Evolutionary conservation across 2,797 vertebrate genomes (phyloP), one percentile per base, ranked within the genome.

Genomic region (Artibeus jamaicensis): DNA sequence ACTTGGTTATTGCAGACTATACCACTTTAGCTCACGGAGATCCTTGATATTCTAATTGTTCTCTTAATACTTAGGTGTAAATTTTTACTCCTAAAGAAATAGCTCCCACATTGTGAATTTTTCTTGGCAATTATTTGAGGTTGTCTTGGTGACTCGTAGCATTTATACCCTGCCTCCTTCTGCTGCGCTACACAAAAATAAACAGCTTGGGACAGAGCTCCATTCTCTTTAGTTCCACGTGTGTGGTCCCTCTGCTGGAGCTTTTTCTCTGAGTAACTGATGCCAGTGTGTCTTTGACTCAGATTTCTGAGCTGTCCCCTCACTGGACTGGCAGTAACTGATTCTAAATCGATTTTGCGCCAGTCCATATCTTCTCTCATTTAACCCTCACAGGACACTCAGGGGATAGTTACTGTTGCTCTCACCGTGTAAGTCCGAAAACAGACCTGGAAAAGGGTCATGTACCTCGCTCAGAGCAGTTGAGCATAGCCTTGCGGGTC

Each of bases 51-150:
- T 68, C 6, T 44, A 67, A 10, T 67, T 86, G 32, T 83, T 70
- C n/a, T 74, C 55, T 89, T 68, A 76, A 84, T 53, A 48, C 32
- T 1, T 14, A 81, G n/a, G 21, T 53, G 93, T 68, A 39, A 4
- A 39, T 78, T 50, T 78, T 16, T 76, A 16, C 48, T 89, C 93
- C 46, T 89, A 34, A 84, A 65, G 89, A 65, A 53, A 82, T 48
- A 48, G 37, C 29, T 97, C 92, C 84, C 14, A 18, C 53, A 24
- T 68, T 91, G 77, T 74, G 39, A 81, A 42, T 85, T 82, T 93
- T 81, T 59, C n/a, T 89, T 91, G 86, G 93, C 67, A 50, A 32
- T 21, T 42, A 34, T 86, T 67, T 14, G 59, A 32, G 77, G 24
- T 32, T 93, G 46, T 50, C 57, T 48, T 50, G 73, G 53, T 74